Evolutionary conservation across 1,140 invertebrate genomes (phyloP), one percentile per base, ranked within the genome.

Genomic region (Drosophila auraria): DNA sequence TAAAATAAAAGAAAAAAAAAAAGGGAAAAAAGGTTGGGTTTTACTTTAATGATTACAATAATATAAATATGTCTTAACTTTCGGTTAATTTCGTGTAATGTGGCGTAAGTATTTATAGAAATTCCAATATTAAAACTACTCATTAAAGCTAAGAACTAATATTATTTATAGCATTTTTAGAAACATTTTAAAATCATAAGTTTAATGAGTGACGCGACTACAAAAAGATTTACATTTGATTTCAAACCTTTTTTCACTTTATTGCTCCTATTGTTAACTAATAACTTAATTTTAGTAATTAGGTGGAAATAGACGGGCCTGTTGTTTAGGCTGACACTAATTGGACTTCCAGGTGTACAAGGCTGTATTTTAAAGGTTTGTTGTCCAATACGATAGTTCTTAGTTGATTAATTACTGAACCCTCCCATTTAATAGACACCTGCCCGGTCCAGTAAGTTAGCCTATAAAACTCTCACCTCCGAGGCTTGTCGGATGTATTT

Each of bases 221-320:
- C 33, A 45, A 20, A 50, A n/a, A 20, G 20, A 20, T 20, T 20
- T 54, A n/a, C 2, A 2, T 33, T 42, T 20, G 11, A 20, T 69
- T 86, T 74, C 11, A 75, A 79, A 86, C 70, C 74, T 63, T 69
- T 66, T 87, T 79, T 82, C 65, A 86, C 49, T 78, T 87, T 87
- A 75, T 86, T 86, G 70, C 62, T 82, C 66, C 63, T 69, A 79
- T 72, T 69, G 33, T 79, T 66, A 80, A 83, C 76, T 60, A 83
- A 77, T 82, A 80, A 68, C 58, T 54, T 81, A 77, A 60, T 71
- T 53, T 60, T 47, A 49, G 51, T 51, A 59, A 61, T 63, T 69
- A 74, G 63, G 59, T 66, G 62, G 44, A 72, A 49, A 65, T 50
- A 50, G 59, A 42, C 42, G 44, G 47, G 25, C 57, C 17, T 53